Conservation (phyloP, 2,113 vertebrate genomes). For the Actinemys pallida region DNA sequence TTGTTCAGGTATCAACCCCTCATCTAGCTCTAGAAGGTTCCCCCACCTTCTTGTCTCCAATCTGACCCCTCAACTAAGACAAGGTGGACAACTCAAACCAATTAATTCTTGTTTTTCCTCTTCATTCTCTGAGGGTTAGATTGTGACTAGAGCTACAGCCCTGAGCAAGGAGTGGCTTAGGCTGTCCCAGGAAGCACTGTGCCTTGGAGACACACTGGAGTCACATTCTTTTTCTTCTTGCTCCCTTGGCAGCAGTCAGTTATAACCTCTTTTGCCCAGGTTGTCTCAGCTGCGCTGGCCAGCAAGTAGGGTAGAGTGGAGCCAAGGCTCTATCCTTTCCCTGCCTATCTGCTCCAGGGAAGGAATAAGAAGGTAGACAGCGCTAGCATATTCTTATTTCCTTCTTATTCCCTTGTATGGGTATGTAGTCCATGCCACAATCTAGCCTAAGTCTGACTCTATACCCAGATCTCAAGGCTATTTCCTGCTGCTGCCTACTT, state of each 20-base stretch:
- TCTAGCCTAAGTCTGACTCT: not conserved
- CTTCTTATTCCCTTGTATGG: not conserved
- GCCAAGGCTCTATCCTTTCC: not conserved
- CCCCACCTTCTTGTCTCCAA: not conserved
- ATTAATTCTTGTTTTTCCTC: not conserved
- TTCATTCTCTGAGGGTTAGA: rapidly evolving
- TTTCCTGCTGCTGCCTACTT: not conserved
- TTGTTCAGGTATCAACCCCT: not conserved
- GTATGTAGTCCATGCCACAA: rapidly evolving
- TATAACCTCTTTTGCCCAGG: not conserved
- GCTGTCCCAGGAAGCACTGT: not conserved
- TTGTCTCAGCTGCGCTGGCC: not conserved
- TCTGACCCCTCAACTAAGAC: not conserved
- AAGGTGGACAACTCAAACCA: not conserved
- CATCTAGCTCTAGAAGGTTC: not conserved
- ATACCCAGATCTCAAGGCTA: not conserved
- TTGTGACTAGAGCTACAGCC: not conserved
- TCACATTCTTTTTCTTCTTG: not conserved
- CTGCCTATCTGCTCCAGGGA: not conserved
- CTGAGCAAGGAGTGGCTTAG: not conserved
- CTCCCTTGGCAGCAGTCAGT: not conserved
- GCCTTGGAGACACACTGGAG: not conserved
- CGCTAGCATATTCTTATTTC: not conserved
- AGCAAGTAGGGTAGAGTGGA: not conserved
- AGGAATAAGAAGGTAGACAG: not conserved